Base-by-base conservation (phyloP, 2,113 vertebrate genomes). In the Trogon melanurus region DNA sequence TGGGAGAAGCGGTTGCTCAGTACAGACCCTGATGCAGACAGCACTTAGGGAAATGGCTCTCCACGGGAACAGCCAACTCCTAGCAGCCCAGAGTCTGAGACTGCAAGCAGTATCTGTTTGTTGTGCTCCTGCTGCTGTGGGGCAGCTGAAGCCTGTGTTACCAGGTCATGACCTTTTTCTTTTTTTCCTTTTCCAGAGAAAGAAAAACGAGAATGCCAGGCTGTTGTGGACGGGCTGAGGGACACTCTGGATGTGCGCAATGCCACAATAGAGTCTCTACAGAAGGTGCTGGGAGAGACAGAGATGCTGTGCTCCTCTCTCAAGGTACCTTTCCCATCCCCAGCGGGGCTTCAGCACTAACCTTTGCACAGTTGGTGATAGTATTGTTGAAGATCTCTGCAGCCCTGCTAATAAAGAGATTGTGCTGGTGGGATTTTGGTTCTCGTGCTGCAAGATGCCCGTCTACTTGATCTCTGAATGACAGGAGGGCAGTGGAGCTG, bases 261-360 rank as follows among this genome's bases (percentile, higher is more conserved):
- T 41, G 97, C 97, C 90, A 99, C 98, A 2, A 97, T 99, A 97
- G 98, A 99, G 45, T 96, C 97, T 2, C 95, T 98, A 38, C 98
- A 97, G 93, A 98, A 98, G 86, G 97, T 98, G 58, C 87, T 98
- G 27, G 97, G 91, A 73, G 98, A 99, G 74, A 98, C 98, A 36
- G 99, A 99, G 60, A 99, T 98, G 98, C 93, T 99, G 58, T 99
- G 99, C 85, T 98, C 98, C 56, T 97, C 99, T 56, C 98, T 99
- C 44, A 98, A 98, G 98, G 99, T 99, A 98, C 72, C 23, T 60
- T 90, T 66, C 36, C 54, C 11, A 14, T 50, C 32, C 27, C 29
- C 0, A 11, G 36, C 75, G 84, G 53, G 61, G 45, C 48, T 27
- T 48, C 12, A 21, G 15, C 48, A 16, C 76, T 54, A 57, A 38